A percentile compares a stretch with the other conserved stretches of the same genome.
Conservation (phyloP, 2,113 vertebrate species). For the Eretmodus cyanostictus region DNA sequence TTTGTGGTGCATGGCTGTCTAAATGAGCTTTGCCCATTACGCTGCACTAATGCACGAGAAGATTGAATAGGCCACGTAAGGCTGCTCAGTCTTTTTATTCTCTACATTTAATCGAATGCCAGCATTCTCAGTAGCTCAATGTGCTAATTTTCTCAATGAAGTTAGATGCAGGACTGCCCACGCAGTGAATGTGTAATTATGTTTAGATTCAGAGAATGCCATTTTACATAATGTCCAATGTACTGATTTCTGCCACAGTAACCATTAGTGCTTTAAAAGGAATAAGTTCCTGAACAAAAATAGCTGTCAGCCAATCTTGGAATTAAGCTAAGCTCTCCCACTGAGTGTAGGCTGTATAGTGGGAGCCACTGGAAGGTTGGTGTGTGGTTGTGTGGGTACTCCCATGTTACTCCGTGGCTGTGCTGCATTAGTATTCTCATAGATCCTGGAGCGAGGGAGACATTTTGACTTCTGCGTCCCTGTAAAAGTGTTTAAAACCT, state of each 20-base stretch:
- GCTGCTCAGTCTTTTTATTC: not conserved
- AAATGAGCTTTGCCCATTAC: not conserved
- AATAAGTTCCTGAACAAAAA: slow-evolving; percentile 2
- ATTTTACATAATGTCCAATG: not conserved
- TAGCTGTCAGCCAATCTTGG: slow-evolving; percentile 8
- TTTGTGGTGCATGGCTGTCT: not conserved
- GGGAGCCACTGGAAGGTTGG: slow-evolving; percentile 2
- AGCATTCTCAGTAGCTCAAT: not conserved
- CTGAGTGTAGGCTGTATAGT: slow-evolving; percentile 28
- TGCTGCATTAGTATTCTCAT: not conserved
- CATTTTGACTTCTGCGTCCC: not conserved
- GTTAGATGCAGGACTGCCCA: not conserved
- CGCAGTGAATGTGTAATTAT: not conserved
- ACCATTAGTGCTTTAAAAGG: not conserved
- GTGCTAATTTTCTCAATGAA: not conserved
- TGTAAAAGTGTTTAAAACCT: not conserved
- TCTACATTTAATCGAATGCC: not conserved
- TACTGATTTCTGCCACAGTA: not conserved
- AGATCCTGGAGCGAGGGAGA: not conserved
- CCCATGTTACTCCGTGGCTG: not conserved
- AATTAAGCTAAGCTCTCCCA: slow-evolving; percentile 22
- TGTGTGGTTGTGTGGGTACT: slow-evolving; percentile 2
- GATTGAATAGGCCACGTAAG: not conserved
- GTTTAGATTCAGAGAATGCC: not conserved
- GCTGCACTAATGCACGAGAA: not conserved